Evolutionary conservation across 2,797 vertebrate genomes (phyloP), one percentile per base, ranked within the genome.

Genomic region (Mus spretus): DNA sequence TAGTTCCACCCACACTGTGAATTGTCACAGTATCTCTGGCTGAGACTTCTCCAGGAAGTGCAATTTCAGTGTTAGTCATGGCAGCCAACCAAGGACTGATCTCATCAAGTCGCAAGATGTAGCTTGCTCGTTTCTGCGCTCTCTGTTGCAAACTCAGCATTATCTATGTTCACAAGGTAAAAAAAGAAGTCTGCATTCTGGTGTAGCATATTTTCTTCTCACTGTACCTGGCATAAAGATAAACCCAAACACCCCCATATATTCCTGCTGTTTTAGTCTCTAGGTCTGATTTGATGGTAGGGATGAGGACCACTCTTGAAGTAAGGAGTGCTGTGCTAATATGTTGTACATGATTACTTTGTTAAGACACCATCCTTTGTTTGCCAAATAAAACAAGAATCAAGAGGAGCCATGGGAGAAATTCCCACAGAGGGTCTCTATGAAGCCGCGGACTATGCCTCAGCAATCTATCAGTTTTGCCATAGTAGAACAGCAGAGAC

Each of bases 81-180:
- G 99, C 98, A 93, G 99, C 99, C 97, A 99, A 97, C 82, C 99
- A 99, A 0, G 99, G 99, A 89, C 99, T 99, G 97, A 99, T 99
- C 97, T 99, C 99, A 93, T 99, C 99, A 90, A 99, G 99, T 0
- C 99, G 98, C 63, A 99, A 98, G 87, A 99, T 98, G 63, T 99
- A 99, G 98, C 99, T 99, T 94, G 99, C 98, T 70, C 99, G 98
- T 97, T 99, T 99, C 98, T 99, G 99, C 47, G 99, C 99, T 92
- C 99, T 99, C 96, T 99, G 99, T 98, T 99, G 99, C 96, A 99
- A 98, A 96, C 99, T 99, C 84, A 99, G 98, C 99, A 99, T 99
- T 93, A 99, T 99, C 99, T 99, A 83, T 94, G 79, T 90, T 44
- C 90, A 96, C 93, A 97, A 95, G 78, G 91, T 10, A 20, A 72